Base-by-base conservation (phyloP, 92 coral and sea anemone genomes). In the Plumapathes pennacea region DNA sequence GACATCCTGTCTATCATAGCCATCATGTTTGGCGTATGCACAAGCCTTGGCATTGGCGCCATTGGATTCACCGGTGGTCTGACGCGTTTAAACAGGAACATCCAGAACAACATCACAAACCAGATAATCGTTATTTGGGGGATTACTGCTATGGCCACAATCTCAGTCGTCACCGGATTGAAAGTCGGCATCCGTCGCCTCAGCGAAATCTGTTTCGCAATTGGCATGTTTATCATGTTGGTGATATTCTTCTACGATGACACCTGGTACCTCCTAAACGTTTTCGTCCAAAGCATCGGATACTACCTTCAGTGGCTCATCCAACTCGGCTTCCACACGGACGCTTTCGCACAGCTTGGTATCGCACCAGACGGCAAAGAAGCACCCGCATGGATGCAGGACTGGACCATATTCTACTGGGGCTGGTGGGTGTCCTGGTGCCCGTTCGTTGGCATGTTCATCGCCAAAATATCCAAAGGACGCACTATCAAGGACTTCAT, bases 371-470 rank as follows among this genome's bases (percentile, higher is more conserved):
- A 90, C 46, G 46, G 71, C 17, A 77, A 69, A 6, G 82, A 90
- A 54, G 85, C 90, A 2, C 15, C 79, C 8, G 62, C 39, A 6
- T 90, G 97, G 97, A 87, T 90, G 97, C 70, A 83, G 25, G 77
- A 59, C 32, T 90, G 97, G 97, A 89, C 97, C 46, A 71, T 89
- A 30, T 89, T 89, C 82, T 89, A 89, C 66, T 89, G 97, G 97
- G 97, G 97, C n/a, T 89, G 97, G 97, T 89, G 97, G 97, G 85
- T 89, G n/a, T 88, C 97, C 4, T 89, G 97, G 97, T 83, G 84
- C 12, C 97, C 97, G 13, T 80, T 85, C 25, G 92, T 89, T 19
- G 97, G 97, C 3, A 83, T 89, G 80, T 89, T 89, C 82, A 89
- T 89, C 52, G 97, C 97, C 33, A 85, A 51, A 59, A 89, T 89